These are phyloP conservation scores for Drosophila dunni DNA, from an alignment of 1,140 invertebrate species.

Conservation along the genomic window DNA sequence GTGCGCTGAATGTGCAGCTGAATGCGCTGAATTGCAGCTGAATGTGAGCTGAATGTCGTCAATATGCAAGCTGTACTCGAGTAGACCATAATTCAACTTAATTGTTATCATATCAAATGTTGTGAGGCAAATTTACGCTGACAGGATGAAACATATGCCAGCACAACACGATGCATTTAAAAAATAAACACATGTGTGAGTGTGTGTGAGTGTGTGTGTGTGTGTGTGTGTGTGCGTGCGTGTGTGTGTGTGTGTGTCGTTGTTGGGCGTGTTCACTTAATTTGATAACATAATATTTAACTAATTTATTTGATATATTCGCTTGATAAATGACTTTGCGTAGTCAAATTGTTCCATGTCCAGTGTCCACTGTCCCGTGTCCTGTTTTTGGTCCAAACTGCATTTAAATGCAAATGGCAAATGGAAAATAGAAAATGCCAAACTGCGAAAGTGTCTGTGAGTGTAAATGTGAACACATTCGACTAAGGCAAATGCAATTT, in stretches of 20 bases:
- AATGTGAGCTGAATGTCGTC: not conserved
- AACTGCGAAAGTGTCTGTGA: no score
- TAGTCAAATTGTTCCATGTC: not conserved
- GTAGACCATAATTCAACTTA: conserved; percentile 14
- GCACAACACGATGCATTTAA: not conserved
- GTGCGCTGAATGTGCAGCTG: conserved; percentile 2
- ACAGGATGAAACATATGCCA: conserved; percentile 51
- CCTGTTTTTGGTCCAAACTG: conserved; percentile 18
- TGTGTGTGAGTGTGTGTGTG: not conserved
- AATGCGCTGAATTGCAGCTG: conserved; percentile 2
- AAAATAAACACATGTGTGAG: no score
- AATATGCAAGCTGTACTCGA: not conserved
- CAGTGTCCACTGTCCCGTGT: not conserved
- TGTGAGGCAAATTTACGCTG: conserved; percentile 71
- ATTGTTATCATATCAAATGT: conserved; percentile 74
- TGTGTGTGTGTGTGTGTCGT: not conserved
- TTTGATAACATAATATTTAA: conserved; percentile 83
- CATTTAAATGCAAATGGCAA: conserved; percentile 73
- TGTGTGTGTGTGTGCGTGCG: not conserved
- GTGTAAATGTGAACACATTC: not conserved
- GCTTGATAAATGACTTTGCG: conserved; percentile 61
- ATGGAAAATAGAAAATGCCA: not conserved
- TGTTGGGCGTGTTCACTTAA: conserved; percentile 52
- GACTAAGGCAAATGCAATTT: conserved; percentile 55
- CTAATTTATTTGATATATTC: conserved; percentile 76